These are phyloP conservation scores for Crotalus horridus DNA, from an alignment of 2,113 vertebrate genomes.

Conservation along the genomic window DNA sequence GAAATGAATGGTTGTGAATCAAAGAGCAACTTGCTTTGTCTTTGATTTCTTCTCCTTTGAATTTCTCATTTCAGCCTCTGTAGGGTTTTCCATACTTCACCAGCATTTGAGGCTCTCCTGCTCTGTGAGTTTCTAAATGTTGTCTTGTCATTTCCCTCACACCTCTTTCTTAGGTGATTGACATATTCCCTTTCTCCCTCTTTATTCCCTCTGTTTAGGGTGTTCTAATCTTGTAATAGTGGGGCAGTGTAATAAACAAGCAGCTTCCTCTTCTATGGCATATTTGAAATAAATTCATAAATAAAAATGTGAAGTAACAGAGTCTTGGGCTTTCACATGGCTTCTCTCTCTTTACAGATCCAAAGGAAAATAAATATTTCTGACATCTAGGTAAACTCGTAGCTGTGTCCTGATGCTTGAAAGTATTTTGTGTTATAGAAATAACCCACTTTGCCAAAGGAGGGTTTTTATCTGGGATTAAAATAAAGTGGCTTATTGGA, in stretches of 20 bases:
- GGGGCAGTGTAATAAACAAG: not conserved
- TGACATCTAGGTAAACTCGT: not conserved
- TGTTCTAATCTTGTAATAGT: not conserved
- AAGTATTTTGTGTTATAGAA: not conserved
- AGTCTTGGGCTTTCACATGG: not conserved
- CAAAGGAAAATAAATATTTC: not conserved
- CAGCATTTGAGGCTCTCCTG: not conserved
- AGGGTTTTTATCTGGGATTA: slow-evolving; percentile 14
- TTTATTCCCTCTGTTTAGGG: not conserved
- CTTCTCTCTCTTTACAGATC: not conserved
- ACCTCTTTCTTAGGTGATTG: not conserved
- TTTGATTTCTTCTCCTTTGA: not conserved
- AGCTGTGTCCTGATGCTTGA: not conserved
- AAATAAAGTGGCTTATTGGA: not conserved
- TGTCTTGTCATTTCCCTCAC: not conserved
- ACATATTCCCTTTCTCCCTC: not conserved
- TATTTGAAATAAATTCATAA: not conserved
- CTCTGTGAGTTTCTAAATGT: not conserved
- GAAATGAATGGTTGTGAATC: not conserved
- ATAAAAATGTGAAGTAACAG: not conserved
- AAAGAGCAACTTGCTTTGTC: not conserved
- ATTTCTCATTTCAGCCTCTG: not conserved
- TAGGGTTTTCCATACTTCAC: not conserved
- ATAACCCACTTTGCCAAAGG: not conserved
- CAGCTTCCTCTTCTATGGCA: not conserved